Evolutionary conservation across 2,888 invertebrate species (phyloP).

Genomic region (Drosophila borborema): DNA sequence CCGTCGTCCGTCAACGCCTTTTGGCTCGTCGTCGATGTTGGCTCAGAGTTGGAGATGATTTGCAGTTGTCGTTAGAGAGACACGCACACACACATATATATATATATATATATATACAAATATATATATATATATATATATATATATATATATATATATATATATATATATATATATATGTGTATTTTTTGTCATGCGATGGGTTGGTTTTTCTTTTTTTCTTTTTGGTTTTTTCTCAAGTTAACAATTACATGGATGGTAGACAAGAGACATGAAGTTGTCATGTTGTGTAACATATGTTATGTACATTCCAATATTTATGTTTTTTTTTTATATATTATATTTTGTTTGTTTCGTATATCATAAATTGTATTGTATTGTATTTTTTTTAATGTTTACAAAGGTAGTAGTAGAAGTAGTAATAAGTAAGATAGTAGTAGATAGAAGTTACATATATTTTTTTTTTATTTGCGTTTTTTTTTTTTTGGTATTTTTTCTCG

Average conservation of each 20-base stretch:
- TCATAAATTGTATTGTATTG: constrained; percentile 20
- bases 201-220: not conserved
- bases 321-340: constrained; percentile 8
- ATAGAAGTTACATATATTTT: constrained; percentile 64
- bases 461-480: constrained; percentile 35
- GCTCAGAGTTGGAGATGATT: constrained; percentile 32
- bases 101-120: not conserved
- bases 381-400: constrained; percentile 57
- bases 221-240: not conserved
- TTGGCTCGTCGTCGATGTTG: constrained; percentile 17
- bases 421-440: constrained; percentile 71
- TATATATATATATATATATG: constrained; percentile 5
- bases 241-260: constrained; percentile 42
- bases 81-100: not conserved
- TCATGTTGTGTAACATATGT: constrained; percentile 42
- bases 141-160: constrained; percentile 3
- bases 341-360: constrained; percentile 18
- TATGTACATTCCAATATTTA: constrained; percentile 49
- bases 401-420: constrained; percentile 68
- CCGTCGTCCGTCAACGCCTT: constrained; percentile 1
- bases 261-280: constrained; percentile 39
- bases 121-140: constrained; percentile 5
- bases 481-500: constrained; percentile 17
- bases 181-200: constrained; percentile 12
- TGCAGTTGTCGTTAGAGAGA: constrained; percentile 6